Evolutionary conservation across 2,113 vertebrate species (phyloP).

Genomic region (Gallinago undulata): DNA sequence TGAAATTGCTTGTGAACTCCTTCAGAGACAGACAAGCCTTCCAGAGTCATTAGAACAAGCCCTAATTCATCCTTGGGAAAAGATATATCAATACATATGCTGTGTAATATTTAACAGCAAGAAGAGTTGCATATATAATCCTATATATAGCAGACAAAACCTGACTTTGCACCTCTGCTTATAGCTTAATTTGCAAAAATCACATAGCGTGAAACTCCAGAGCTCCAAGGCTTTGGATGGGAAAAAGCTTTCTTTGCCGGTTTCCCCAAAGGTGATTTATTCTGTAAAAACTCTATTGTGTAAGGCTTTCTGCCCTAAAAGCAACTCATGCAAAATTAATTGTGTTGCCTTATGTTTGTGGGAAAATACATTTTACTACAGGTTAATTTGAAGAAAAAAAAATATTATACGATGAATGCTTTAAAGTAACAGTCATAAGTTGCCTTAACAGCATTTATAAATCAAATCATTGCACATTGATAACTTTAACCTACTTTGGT

Average conservation of each 20-base stretch:
- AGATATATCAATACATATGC: neutral
- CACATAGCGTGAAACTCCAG: neutral
- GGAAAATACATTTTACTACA: conserved; percentile 44
- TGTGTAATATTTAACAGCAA: neutral
- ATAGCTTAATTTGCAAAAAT: conserved; percentile 9
- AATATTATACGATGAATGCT: neutral
- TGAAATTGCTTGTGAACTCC: neutral
- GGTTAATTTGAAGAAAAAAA: conserved; percentile 54
- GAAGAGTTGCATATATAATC: neutral
- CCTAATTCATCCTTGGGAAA: neutral
- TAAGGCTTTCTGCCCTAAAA: conserved; percentile 40
- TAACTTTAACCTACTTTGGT: conserved; percentile 11
- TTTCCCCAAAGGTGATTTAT: conserved; percentile 26
- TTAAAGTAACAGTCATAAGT: conserved; percentile 7
- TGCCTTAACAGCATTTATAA: conserved; percentile 44
- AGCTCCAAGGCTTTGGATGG: neutral
- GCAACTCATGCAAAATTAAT: conserved; percentile 53
- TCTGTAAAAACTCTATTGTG: neutral
- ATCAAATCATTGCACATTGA: conserved; percentile 5
- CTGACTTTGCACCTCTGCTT: neutral
- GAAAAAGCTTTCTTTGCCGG: conserved; percentile 16
- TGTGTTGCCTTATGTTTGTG: conserved; percentile 1
- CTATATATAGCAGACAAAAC: neutral
- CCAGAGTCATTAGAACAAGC: neutral
- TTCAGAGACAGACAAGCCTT: neutral